Conservation (phyloP, 2,888 invertebrate genomes). For the Physocephala rufipes region DNA sequence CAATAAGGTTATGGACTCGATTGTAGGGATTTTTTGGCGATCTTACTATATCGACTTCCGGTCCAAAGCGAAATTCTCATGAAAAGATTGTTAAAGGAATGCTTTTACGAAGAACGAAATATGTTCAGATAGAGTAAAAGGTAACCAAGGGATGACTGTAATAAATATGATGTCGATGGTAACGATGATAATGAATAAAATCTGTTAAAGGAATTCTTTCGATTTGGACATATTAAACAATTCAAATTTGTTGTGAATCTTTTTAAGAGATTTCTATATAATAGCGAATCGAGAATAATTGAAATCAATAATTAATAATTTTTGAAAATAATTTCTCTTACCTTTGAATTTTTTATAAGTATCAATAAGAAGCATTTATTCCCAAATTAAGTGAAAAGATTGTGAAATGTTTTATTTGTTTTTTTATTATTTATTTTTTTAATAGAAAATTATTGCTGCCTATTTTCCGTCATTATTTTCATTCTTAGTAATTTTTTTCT, state of each 20-base stretch:
- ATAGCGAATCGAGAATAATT: too few relatives aligned
- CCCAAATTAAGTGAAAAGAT: neutral
- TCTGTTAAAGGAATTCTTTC: too few relatives aligned
- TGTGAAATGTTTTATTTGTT: neutral
- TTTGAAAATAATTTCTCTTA: too few relatives aligned
- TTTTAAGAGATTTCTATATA: too few relatives aligned
- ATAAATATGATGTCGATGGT: neutral
- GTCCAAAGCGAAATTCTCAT: neutral
- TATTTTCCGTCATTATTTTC: slow-evolving; percentile 36
- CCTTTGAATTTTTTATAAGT: neutral
- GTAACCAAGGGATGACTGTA: neutral
- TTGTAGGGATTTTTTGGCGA: neutral
- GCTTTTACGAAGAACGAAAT: slow-evolving; percentile 5
- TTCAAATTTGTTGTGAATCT: too few relatives aligned
- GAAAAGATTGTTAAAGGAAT: neutral
- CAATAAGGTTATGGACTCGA: too few relatives aligned
- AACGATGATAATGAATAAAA: neutral
- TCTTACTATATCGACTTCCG: slow-evolving; percentile 2
- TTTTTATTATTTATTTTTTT: slow-evolving; percentile 21
- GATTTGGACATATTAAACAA: too few relatives aligned
- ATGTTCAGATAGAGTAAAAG: neutral
- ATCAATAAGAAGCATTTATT: neutral
- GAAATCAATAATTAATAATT: too few relatives aligned
- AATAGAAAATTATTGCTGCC: slow-evolving; percentile 35
- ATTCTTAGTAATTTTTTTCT: too few relatives aligned